Conservation (phyloP, 2,797 vertebrate genomes). For the Pteropus rufus region DNA sequence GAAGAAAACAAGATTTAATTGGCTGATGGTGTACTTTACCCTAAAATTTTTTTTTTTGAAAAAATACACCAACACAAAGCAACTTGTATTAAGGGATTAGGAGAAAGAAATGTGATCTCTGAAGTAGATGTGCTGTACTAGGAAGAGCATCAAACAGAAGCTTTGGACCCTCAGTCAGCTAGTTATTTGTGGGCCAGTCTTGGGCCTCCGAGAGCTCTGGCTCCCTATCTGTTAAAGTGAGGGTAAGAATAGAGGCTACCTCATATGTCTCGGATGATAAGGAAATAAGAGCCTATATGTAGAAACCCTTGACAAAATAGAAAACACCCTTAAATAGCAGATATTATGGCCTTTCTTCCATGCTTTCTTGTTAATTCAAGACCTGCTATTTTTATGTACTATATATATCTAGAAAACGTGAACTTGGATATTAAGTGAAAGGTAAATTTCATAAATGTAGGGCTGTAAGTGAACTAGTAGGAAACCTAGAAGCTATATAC, state of each 20-base stretch:
- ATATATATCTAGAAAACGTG: constrained; percentile 20
- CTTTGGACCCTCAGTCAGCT: neutral
- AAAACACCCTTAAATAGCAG: neutral
- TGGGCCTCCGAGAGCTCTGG: neutral
- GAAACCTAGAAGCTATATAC: neutral
- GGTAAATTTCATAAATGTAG: constrained; percentile 1
- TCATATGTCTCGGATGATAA: neutral
- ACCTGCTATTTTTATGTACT: constrained; percentile 6
- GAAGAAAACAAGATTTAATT: constrained; percentile 30
- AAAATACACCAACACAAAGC: neutral
- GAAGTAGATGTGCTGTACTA: neutral
- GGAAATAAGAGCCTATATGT: neutral
- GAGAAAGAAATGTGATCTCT: neutral
- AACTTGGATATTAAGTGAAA: constrained; percentile 9
- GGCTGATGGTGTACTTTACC: neutral
- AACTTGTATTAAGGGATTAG: constrained; percentile 10
- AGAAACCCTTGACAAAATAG: neutral
- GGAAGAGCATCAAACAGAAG: constrained; percentile 3
- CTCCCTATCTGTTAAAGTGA: neutral
- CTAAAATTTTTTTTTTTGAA: neutral
- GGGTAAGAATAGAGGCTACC: neutral
- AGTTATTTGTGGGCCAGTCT: neutral
- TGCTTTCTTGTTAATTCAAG: constrained; percentile 11
- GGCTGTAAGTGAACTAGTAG: neutral
- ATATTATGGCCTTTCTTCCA: constrained; percentile 12